Evolutionary conservation across 2,888 invertebrate species (phyloP).

Genomic region (Mesorhabditis spiculigera): DNA sequence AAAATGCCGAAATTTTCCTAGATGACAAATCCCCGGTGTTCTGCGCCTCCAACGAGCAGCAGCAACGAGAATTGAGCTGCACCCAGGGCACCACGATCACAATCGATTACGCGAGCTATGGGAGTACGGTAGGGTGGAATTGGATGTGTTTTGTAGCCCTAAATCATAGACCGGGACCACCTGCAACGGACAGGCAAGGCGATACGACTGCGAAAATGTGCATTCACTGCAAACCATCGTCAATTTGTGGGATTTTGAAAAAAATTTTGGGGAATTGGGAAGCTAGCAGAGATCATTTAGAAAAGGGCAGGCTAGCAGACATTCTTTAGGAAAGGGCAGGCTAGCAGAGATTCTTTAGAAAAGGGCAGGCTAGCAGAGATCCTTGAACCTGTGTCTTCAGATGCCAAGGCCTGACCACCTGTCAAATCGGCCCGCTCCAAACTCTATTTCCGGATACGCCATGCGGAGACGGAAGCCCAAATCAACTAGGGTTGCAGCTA

Average conservation of each 20-base stretch:
- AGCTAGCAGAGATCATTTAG: neutral
- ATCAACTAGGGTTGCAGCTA: neutral
- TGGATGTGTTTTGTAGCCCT: neutral
- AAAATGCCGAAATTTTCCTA: too few relatives aligned
- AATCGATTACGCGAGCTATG: conserved; percentile 1
- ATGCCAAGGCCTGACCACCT: neutral
- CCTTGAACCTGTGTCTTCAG: neutral
- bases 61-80: neutral
- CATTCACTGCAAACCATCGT: neutral
- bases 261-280: neutral
- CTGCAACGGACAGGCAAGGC: neutral
- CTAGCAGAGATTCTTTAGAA: neutral
- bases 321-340: neutral
- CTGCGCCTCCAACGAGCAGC: neutral
- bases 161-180: neutral
- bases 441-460: neutral
- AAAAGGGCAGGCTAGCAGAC: too few relatives aligned
- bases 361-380: neutral
- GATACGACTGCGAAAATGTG: conserved; percentile 1
- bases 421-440: neutral
- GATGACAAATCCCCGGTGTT: neutral
- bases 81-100: neutral
- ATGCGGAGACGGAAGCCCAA: neutral
- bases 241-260: neutral
- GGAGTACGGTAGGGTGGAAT: neutral